These are phyloP conservation scores for Pararge aegeria DNA, from an alignment of 1,140 invertebrate species.

Conservation along the genomic window DNA sequence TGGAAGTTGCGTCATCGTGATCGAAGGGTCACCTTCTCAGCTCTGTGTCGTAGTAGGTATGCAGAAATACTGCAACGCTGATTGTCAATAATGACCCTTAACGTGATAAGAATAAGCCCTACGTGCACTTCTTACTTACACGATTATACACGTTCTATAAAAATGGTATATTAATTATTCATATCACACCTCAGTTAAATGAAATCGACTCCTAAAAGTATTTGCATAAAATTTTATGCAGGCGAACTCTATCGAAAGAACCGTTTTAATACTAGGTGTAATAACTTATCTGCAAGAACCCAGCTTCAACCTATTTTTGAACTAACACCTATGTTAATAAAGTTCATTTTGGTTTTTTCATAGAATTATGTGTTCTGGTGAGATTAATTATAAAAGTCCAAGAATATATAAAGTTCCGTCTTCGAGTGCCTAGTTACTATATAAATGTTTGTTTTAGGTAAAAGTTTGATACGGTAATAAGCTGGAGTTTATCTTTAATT, in stretches of 20 bases:
- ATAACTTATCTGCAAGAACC: not conserved
- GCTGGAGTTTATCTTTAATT: not conserved
- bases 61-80: too few relatives aligned
- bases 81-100: too few relatives aligned
- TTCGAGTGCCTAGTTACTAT: not conserved
- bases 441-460: not conserved
- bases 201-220: not conserved
- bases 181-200: constrained; percentile 12
- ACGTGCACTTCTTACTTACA: too few relatives aligned
- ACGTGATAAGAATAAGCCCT: too few relatives aligned
- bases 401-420: constrained; percentile 1
- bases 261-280: not conserved
- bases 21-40: too few relatives aligned
- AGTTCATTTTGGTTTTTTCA: not conserved
- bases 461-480: not conserved
- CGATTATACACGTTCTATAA: too few relatives aligned
- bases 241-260: constrained; percentile 5
- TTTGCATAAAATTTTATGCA: constrained; percentile 8
- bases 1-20: too few relatives aligned
- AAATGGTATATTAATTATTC: not conserved
- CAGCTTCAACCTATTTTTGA: not conserved
- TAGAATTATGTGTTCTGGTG: not conserved
- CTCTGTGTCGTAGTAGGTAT: too few relatives aligned
- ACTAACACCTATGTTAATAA: not conserved
- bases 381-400: constrained; percentile 7